Evolutionary conservation across 2,888 invertebrate species (phyloP), one percentile per base, ranked within the genome.

Genomic region (Atrina japonica): DNA sequence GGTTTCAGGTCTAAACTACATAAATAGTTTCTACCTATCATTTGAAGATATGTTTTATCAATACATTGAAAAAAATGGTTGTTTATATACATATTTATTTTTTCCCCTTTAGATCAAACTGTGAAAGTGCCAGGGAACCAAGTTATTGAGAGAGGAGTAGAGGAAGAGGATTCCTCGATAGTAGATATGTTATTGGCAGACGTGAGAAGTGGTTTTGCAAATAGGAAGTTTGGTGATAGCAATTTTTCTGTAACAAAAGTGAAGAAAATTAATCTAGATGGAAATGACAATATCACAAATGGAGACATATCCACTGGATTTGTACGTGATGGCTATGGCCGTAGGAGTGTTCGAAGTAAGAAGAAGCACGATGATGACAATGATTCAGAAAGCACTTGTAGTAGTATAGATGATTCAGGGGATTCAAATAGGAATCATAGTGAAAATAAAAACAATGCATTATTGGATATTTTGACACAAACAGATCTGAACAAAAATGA

Each of bases 131-230:
- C 80, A 3, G 63, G 61, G 25, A 78, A 67, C 1, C 76, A 78
- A 27, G 49, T 65, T 30, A 72, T 79, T 43, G 80, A 82, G 7
- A 47, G 74, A 47, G 75, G 73, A 6, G 73, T 66, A 1, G 61
- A 41, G 7, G 81, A 84, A 16, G 80, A 75, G 6, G 81, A 83
- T 40, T 83, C 83, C 6, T 83, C 83, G 52, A 88, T 88, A 55
- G 86, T 89, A n/a, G 88, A 89, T 56, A 81, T 84, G 76, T 75
- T 88, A 23, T 79, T 88, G 41, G 87, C 87, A 16, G 88, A 89
- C 68, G 88, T 89, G 25, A 74, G 88, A 53, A 86, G 84, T 66
- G 88, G 89, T 30, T 88, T 86, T 66, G 80, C 81, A 1, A 78
- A 80, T 58, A 79, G 83, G 60, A 85, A 83, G 50, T 81, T 79